Evolutionary conservation across 2,113 vertebrate genomes (phyloP), one percentile per base, ranked within the genome.

Genomic region (Pristiophorus japonicus): DNA sequence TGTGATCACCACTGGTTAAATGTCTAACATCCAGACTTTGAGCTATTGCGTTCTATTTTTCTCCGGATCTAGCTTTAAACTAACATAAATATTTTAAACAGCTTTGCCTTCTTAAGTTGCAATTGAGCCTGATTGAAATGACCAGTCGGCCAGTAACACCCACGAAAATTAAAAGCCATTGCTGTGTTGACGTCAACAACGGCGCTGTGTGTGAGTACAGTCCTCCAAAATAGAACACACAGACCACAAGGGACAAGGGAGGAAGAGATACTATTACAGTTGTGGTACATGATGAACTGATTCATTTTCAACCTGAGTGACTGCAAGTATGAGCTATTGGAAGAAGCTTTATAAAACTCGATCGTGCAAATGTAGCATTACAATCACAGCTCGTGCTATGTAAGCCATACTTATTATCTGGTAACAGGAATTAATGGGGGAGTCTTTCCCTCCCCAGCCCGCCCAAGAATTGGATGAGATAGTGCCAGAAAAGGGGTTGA

Each of bases 241-340:
- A 24, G 11, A 22, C 92, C 92, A 94, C 92, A 66, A 66, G 92
- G 92, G 92, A 67, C n/a, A 42, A 93, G 62, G 18, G 63, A 66
- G 92, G 65, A 94, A 94, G 63, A 67, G 92, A 94, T 94, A 27
- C 18, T 42, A 45, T 94, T 94, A 67, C 92, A 94, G 62, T 65
- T 11, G 22, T 67, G 22, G 38, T 20, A 94, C 92, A 45, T 67
- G 84, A 87, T 51, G 38, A 92, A 42, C 38, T 67, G 42, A 66
- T 94, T 66, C 38, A 47, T 70, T 94, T 70, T 94, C 65, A 70
- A 70, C 42, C 38, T 51, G 65, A 70, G 22, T 70, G 27, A 94
- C 22, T 70, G 42, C 34, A 91, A 70, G 93, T 94, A 30, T 45
- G 93, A 94, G n/a, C 22, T 5, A 34, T 20, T 22, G 38, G 63